phyloP scores from a whole-genome alignment of 2,113 vertebrate species.

The Brachionichthys hirsutus region DNA sequence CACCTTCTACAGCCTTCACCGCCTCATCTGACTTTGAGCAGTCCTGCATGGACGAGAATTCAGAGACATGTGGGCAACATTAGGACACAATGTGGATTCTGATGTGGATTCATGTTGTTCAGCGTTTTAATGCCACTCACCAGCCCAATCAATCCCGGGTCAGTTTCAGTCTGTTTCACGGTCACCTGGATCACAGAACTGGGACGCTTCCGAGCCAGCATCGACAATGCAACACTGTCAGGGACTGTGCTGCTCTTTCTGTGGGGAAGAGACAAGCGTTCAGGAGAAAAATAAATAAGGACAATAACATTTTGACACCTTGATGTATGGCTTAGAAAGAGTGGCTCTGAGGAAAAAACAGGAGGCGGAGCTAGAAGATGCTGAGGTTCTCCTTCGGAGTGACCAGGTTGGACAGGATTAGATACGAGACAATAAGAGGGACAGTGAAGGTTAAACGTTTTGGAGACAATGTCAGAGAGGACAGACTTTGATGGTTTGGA shows the following conservation, averaged over 20 bases:
- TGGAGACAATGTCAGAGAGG: too few species aligned
- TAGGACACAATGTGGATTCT: background rate
- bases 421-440: too few species aligned
- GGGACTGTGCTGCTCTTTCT: conserved; percentile 82
- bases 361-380: too few species aligned
- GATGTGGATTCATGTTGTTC: background rate
- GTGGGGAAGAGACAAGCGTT: conserved; percentile 11
- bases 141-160: conserved; percentile 77
- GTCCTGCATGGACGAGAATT: conserved; percentile 60
- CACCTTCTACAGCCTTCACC: conserved; percentile 68
- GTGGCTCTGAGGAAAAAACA: too few species aligned
- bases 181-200: conserved; percentile 81
- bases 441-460: too few species aligned
- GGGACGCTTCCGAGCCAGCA: conserved; percentile 72
- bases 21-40: conserved; percentile 72
- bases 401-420: too few species aligned
- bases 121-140: conserved; percentile 48
- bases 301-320: too few species aligned
- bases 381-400: too few species aligned
- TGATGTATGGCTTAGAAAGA: too few species aligned
- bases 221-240: conserved; percentile 78
- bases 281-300: background rate
- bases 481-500: too few species aligned
- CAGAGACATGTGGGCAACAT: conserved; percentile 11
- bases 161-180: conserved; percentile 81